Conservation (phyloP, 2,888 invertebrate genomes). For the Chymomyza amoena region DNA sequence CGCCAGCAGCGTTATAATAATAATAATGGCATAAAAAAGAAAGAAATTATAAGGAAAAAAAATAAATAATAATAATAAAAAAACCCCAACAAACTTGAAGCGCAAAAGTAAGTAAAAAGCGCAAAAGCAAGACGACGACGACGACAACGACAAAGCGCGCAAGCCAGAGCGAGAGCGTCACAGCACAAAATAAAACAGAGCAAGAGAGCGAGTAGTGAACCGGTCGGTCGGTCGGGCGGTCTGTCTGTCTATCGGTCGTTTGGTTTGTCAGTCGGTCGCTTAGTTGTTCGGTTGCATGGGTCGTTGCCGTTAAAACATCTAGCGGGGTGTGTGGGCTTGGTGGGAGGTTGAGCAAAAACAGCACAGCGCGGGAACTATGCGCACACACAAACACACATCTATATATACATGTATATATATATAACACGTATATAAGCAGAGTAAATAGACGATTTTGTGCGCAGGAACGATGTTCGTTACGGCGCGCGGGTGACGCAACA, state of each 20-base stretch:
- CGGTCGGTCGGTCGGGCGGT: background rate
- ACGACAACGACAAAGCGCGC: conserved; percentile 5
- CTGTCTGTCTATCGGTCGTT: background rate
- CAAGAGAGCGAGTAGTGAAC: conserved; percentile 12
- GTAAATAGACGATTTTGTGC: background rate
- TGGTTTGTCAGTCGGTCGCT: conserved; percentile 16
- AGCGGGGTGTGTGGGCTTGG: conserved; percentile 3
- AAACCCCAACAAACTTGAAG: conserved; percentile 46
- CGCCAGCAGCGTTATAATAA: conserved; percentile 61
- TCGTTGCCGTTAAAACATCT: conserved; percentile 18
- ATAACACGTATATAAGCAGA: conserved; percentile 2
- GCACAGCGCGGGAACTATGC: conserved; percentile 49
- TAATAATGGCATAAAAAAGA: conserved; percentile 61
- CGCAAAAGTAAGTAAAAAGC: conserved; percentile 46
- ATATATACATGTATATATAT: background rate
- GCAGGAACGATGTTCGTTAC: conserved; percentile 1
- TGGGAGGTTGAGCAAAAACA: conserved; percentile 58
- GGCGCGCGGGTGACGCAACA: conserved; percentile 67
- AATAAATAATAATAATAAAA: conserved; percentile 48
- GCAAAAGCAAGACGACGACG: conserved; percentile 9
- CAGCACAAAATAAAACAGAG: conserved; percentile 9
- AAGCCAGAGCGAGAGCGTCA: conserved; percentile 25
- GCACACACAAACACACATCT: background rate
- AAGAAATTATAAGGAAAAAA: background rate
- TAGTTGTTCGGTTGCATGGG: conserved; percentile 21